Base-by-base conservation (phyloP, 2,113 vertebrate genomes). In the Pholis gunnellus region DNA sequence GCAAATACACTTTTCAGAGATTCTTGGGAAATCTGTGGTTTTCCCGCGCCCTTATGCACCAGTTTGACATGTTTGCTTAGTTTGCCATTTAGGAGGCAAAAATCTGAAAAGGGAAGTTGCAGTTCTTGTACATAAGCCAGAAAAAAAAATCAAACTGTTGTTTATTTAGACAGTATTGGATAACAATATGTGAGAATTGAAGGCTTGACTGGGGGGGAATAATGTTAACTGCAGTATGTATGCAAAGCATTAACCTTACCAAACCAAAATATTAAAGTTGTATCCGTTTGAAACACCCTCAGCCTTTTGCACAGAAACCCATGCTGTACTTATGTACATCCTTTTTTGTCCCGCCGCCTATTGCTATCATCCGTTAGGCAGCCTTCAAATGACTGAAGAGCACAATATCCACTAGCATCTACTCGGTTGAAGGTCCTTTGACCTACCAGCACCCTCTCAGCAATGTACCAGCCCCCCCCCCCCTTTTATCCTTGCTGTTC, bases 1-100 rank as follows among this genome's bases (percentile, higher is more conserved):
- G 89, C 86, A 90, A 92, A 93, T 90, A 83, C 79, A 87, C 84
- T 86, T 93, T 84, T 78, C 77, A 85, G 80, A 83, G 86, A 79
- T 82, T 83, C 67, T 79, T 86, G 85, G 89, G 31, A 31, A 89
- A 83, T 90, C 78, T 20, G 85, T 87, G 81, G 80, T 82, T 91
- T 87, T 85, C 90, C 89, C 85, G 66, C 87, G 79, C 77, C 81
- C 88, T 87, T 42, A 34, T 79, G 54, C 75, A 66, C 67, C 75
- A 71, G 82, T 65, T 78, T 81, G 75, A 81, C 87, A 85, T 86
- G 82, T 88, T 89, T 88, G 80, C 82, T 79, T 89, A 77, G 79
- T 84, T 91, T 80, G 83, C 87, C 68, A 70, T 91, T 91, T 89
- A 59, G 48, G 36, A 78, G 85, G 81, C 48, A 66, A 40, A 34